Base-by-base conservation (phyloP, 2,113 vertebrate species). In the Aspiorhynchus laticeps region DNA sequence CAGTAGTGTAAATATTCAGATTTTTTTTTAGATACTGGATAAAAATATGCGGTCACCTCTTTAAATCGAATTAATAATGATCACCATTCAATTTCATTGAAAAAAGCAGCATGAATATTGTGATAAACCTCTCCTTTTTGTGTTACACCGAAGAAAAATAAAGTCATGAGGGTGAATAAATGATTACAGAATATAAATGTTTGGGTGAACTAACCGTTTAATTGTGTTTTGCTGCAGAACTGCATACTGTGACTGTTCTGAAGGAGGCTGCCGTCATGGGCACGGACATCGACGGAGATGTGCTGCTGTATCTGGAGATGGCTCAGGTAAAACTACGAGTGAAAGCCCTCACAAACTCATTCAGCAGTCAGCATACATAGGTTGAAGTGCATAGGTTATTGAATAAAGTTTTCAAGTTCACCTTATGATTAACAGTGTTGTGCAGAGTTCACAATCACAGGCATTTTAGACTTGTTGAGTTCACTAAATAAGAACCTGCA, bases 231-330 rank as follows among this genome's bases (percentile, higher is more conserved):
- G 19, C 11, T 28, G 19, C 95, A 96, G 96, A 97, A 91, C 95
- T 96, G 91, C 96, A 96, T 93, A 96, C 96, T 0, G 96, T 97
- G 88, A 95, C 93, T 0, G 93, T 95, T 1, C 92, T 97, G 91
- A 95, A 95, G 95, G 96, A 97, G 83, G 94, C 95, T 0, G 93
- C 95, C 0, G 94, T 95, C 90, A 94, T 94, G 93, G 95, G 95
- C 89, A 95, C 95, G 81, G 96, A 97, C 91, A 97, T 97, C 0
- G 96, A 97, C 0, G 96, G 95, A 15, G 96, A 97, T 15, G 95
- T 96, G 86, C 94, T 97, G 0, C 92, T 96, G 86, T 97, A 95
- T 91, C 92, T 97, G 92, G 96, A 97, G 88, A 92, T 96, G 90
- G 95, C 96, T 33, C 96, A 97, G 95, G 96, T 97, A 92, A 56